Evolutionary conservation across 2,797 vertebrate genomes (phyloP).

Genomic region (Pagetopsis macropterus): DNA sequence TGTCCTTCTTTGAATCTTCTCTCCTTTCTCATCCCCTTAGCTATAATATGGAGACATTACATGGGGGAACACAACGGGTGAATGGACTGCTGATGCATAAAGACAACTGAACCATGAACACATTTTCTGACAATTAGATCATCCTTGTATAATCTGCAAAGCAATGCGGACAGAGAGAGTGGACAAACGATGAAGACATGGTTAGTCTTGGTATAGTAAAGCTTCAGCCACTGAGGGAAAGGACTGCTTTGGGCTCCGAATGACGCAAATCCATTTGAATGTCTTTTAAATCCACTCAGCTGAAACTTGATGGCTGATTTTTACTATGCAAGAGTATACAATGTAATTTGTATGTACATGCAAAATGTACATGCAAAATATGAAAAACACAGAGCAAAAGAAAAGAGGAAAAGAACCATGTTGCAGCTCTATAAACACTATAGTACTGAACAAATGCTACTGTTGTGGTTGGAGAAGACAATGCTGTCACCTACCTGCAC

Average conservation of each 20-base stretch:
- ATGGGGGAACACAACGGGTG: conserved; percentile 63
- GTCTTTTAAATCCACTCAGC: conserved; percentile 48
- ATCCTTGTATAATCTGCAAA: conserved; percentile 82
- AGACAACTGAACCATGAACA: conserved; percentile 75
- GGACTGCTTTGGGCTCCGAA: conserved; percentile 19
- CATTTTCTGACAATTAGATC: conserved; percentile 79
- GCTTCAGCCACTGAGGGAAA: conserved; percentile 67
- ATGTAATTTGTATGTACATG: conserved; percentile 76
- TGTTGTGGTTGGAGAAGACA: conserved; percentile 84
- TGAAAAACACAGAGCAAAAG: conserved; percentile 62
- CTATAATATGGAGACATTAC: conserved; percentile 68
- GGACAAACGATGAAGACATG: conserved; percentile 60
- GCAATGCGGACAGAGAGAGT: conserved; percentile 74
- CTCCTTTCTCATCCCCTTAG: conserved; percentile 72
- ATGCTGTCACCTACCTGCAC: conserved; percentile 90
- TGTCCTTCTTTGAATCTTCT: conserved; percentile 64
- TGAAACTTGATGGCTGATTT: conserved; percentile 60
- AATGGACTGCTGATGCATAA: conserved; percentile 70
- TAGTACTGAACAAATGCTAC: conserved; percentile 74
- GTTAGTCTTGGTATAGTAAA: conserved; percentile 75
- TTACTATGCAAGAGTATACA: conserved; percentile 71
- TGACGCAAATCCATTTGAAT: conserved; percentile 44
- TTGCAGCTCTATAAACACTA: conserved; percentile 70
- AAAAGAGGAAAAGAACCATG: conserved; percentile 57
- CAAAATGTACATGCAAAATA: conserved; percentile 80